A percentile compares a stretch with the other conserved stretches of the same genome.
phyloP scores from a whole-genome alignment of 2,113 vertebrate species.

The Todiramphus saurophagus region DNA sequence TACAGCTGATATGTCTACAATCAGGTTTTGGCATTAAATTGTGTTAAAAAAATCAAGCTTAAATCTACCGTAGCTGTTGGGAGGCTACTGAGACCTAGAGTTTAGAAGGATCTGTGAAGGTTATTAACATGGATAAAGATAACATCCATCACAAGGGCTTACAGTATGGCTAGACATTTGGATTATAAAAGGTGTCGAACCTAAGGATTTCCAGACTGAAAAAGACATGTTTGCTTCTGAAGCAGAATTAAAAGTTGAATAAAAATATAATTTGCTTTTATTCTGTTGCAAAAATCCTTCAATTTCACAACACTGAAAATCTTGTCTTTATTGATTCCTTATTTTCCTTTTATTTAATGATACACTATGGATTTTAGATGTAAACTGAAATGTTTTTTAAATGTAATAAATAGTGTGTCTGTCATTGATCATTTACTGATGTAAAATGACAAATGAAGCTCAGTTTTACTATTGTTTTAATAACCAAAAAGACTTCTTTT shows the following conservation, averaged over 20 bases:
- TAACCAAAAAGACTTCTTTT: neutral
- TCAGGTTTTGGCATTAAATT: neutral
- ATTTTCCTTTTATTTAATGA: neutral
- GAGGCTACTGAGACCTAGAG: neutral
- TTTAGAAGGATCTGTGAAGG: neutral
- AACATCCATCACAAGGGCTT: neutral
- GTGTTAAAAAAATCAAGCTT: neutral
- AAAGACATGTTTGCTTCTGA: neutral
- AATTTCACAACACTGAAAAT: neutral
- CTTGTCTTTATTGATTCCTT: neutral
- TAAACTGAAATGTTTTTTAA: neutral
- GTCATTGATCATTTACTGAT: neutral
- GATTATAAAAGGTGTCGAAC: neutral
- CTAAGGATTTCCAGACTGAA: neutral
- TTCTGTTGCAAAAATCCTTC: neutral
- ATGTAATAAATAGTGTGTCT: neutral
- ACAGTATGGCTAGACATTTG: neutral
- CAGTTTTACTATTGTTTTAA: neutral
- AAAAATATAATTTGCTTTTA: neutral
- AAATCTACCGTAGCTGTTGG: neutral
- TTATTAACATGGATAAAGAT: neutral
- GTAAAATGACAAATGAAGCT: neutral
- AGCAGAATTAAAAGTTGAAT: neutral
- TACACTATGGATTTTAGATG: neutral
- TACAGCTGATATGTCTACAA: neutral